These are phyloP conservation scores for Scaptomyza pallida DNA, from an alignment of 1,140 invertebrate genomes.

Conservation along the genomic window DNA sequence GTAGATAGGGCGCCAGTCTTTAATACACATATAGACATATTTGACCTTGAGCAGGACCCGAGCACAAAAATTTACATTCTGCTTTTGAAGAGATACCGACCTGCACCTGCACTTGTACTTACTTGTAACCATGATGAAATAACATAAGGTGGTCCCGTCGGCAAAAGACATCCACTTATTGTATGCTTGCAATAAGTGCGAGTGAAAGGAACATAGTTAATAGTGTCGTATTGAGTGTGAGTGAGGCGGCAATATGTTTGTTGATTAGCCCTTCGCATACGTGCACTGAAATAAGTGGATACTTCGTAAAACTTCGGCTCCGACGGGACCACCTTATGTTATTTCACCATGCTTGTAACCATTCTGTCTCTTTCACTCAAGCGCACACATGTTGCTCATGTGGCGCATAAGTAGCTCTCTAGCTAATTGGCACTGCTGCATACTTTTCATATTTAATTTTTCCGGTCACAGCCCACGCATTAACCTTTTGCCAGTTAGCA, in stretches of 20 bases:
- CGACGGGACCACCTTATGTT: too few species aligned
- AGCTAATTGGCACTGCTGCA: constrained; percentile 61
- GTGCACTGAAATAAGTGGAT: too few species aligned
- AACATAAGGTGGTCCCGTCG: too few species aligned
- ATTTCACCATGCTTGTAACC: not conserved
- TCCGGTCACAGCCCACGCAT: constrained; percentile 42
- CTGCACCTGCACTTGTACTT: not conserved
- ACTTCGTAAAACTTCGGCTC: too few species aligned
- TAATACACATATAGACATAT: not conserved
- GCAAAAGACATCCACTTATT: too few species aligned
- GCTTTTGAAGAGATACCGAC: constrained; percentile 6
- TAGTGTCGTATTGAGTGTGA: too few species aligned
- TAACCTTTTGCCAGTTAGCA: constrained; percentile 51
- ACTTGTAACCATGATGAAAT: not conserved
- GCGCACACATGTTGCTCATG: constrained; percentile 66
- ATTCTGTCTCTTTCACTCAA: not conserved
- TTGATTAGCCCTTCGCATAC: too few species aligned
- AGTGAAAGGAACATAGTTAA: too few species aligned
- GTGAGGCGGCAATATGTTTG: too few species aligned
- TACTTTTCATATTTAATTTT: constrained; percentile 62
- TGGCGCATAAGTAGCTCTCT: constrained; percentile 51
- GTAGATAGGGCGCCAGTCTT: constrained; percentile 3
- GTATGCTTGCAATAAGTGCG: too few species aligned
- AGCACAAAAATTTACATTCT: constrained; percentile 17
- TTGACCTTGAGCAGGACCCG: constrained; percentile 47